phyloP scores from a whole-genome alignment of 1,140 invertebrate genomes.

The Nilaparvata lugens region DNA sequence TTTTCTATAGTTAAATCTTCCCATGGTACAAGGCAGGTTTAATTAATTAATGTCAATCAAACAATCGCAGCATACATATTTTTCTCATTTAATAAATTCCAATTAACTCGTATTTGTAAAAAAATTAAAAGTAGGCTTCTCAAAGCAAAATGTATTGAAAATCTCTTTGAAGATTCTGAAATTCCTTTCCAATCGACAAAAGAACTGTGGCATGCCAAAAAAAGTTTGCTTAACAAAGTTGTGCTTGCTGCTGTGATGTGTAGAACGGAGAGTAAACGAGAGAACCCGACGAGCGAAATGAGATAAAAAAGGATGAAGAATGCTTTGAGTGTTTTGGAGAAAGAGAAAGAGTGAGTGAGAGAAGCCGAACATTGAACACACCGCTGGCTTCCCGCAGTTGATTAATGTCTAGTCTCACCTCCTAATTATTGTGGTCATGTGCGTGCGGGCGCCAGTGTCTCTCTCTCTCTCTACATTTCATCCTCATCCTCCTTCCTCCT shows the following conservation, averaged over 20 bases:
- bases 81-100: too few relatives aligned
- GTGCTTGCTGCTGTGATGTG: background rate
- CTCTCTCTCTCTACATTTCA: background rate
- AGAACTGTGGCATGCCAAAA: background rate
- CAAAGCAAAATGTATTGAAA: too few relatives aligned
- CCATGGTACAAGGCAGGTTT: too few relatives aligned
- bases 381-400: background rate
- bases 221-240: background rate
- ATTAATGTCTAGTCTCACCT: background rate
- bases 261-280: background rate
- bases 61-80: too few relatives aligned
- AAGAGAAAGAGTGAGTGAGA: background rate
- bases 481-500: conserved; percentile 5
- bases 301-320: too few relatives aligned
- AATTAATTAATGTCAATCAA: too few relatives aligned
- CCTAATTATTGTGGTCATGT: background rate
- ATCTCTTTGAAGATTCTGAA: too few relatives aligned
- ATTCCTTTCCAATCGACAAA: too few relatives aligned
- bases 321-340: background rate
- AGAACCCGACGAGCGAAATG: background rate
- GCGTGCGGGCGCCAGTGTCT: background rate
- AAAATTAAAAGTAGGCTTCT: too few relatives aligned
- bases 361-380: background rate
- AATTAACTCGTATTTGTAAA: too few relatives aligned
- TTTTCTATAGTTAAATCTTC: too few relatives aligned